phyloP scores from a whole-genome alignment of 2,797 vertebrate genomes.

The Hoplostethus mediterraneus region DNA sequence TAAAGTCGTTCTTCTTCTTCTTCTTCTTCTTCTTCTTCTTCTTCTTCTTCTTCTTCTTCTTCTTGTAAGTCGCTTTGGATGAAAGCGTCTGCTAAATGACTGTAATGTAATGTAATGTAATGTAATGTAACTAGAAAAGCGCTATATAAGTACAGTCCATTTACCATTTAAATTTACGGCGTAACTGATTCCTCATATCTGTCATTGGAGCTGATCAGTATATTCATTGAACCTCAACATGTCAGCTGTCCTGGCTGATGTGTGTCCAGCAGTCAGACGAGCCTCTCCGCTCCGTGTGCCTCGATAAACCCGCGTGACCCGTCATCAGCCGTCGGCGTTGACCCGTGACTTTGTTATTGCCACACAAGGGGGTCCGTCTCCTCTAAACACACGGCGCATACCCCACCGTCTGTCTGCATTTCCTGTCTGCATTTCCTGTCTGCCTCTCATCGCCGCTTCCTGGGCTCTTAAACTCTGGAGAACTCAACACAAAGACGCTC shows the following conservation, averaged over 20 bases:
- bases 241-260: not conserved
- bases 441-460: constrained; percentile 69
- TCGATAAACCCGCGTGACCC: constrained; percentile 57
- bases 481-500: constrained; percentile 49
- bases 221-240: not conserved
- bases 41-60: no score
- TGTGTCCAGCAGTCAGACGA: constrained; percentile 1
- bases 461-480: constrained; percentile 60
- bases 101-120: no score
- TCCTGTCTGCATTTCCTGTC: constrained; percentile 82
- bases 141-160: no score
- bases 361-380: constrained; percentile 76
- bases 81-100: no score
- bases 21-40: no score
- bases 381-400: constrained; percentile 75
- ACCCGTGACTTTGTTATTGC: constrained; percentile 79
- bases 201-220: not conserved
- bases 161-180: no score
- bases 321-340: constrained; percentile 67
- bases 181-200: not conserved
- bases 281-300: constrained; percentile 8
- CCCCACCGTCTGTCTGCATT: constrained; percentile 66
- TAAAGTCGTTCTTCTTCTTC: no score
- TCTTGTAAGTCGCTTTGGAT: no score
- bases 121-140: no score